These are phyloP conservation scores for Meiosimyza decipiens DNA, from an alignment of 2,888 invertebrate genomes.

Conservation along the genomic window DNA sequence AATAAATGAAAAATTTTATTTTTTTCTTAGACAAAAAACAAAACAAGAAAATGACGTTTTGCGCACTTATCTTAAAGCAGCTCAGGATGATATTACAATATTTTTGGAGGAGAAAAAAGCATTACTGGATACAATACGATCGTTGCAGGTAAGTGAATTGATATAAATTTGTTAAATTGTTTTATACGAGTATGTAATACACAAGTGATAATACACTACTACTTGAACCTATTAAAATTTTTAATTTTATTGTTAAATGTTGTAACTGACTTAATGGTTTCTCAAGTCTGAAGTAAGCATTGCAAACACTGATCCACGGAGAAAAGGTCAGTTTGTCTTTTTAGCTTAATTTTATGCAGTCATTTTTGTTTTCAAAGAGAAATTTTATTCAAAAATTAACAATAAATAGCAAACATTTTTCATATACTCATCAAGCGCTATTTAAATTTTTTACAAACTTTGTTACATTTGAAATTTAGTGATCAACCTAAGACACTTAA, in stretches of 20 bases:
- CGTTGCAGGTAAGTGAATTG: conserved; percentile 71
- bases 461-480: too few species aligned
- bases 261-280: conserved; percentile 20
- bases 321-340: conserved; percentile 57
- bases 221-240: neutral
- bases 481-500: too few species aligned
- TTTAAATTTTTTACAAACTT: too few species aligned
- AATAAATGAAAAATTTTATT: neutral
- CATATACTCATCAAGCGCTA: neutral
- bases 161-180: conserved; percentile 19
- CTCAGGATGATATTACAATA: conserved; percentile 79
- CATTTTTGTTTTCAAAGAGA: too few species aligned
- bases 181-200: conserved; percentile 12
- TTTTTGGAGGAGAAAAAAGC: conserved; percentile 80
- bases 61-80: conserved; percentile 72
- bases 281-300: conserved; percentile 54
- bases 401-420: neutral
- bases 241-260: conserved; percentile 2
- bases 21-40: conserved; percentile 57
- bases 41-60: conserved; percentile 74
- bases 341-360: too few species aligned
- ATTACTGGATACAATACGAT: conserved; percentile 76
- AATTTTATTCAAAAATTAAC: neutral
- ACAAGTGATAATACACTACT: too few species aligned
- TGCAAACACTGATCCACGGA: conserved; percentile 59